These are phyloP conservation scores for Micoletzkya japonica DNA, from an alignment of 2,888 invertebrate species.

Conservation along the genomic window DNA sequence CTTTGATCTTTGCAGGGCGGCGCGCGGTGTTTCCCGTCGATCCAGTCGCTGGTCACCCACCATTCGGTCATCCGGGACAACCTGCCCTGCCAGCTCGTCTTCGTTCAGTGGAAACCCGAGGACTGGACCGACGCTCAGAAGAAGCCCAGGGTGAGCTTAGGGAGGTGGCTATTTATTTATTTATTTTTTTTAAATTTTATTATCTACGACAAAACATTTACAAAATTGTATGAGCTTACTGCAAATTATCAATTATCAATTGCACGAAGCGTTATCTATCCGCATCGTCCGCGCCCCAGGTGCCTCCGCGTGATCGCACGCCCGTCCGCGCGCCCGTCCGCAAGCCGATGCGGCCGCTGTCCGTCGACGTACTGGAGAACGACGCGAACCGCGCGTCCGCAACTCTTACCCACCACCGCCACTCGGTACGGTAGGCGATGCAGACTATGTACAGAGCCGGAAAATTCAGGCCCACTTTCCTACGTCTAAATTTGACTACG, in stretches of 20 bases:
- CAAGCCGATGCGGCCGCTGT: conserved; percentile 9
- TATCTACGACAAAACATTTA: too few relatives aligned
- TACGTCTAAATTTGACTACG: too few relatives aligned
- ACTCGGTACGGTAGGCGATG: neutral
- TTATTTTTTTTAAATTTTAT: too few relatives aligned
- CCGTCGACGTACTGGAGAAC: conserved; percentile 15
- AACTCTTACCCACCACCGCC: conserved; percentile 2
- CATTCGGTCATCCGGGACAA: conserved; percentile 20
- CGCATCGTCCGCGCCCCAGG: neutral
- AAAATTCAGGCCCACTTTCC: neutral
- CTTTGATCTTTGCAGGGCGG: conserved; percentile 17
- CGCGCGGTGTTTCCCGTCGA: conserved; percentile 17
- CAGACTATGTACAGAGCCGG: neutral
- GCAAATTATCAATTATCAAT: neutral
- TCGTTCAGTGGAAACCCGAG: conserved; percentile 22
- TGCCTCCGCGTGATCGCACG: neutral
- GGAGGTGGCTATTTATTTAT: too few relatives aligned
- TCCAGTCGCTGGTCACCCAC: conserved; percentile 24
- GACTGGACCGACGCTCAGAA: conserved; percentile 13
- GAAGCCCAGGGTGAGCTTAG: conserved; percentile 21
- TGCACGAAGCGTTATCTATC: neutral
- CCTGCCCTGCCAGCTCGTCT: conserved; percentile 25
- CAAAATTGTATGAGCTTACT: too few relatives aligned
- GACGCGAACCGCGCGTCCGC: neutral
- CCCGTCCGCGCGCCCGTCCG: neutral